Percentiles rank a stretch among this genome's conserved stretches.
Evolutionary conservation across 2,113 vertebrate genomes (phyloP).

Genomic region (Strix uralensis): DNA sequence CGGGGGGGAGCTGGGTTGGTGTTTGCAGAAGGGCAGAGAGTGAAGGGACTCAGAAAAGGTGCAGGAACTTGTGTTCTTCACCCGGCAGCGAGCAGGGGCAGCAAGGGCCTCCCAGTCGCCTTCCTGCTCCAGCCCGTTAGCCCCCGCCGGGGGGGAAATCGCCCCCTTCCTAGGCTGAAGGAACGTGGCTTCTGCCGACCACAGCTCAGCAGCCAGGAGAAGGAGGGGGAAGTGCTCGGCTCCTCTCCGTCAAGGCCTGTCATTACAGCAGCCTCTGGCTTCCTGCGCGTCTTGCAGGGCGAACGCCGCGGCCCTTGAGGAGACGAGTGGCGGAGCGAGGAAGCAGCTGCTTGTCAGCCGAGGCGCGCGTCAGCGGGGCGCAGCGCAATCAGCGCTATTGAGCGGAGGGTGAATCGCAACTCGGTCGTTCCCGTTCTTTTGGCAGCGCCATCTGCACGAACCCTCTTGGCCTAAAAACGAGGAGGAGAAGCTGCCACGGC

Average conservation of each 20-base stretch:
- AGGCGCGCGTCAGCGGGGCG: not conserved
- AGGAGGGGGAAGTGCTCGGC: not conserved
- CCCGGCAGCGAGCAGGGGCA: not conserved
- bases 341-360: not conserved
- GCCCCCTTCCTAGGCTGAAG: rapidly evolving
- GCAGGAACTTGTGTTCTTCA: not conserved
- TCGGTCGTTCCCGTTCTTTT: not conserved
- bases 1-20: not conserved
- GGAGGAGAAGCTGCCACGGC: not conserved
- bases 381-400: not conserved
- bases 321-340: not conserved
- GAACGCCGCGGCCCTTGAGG: not conserved
- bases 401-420: rapidly evolving
- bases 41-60: not conserved
- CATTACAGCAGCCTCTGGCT: not conserved
- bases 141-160: not conserved
- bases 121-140: not conserved
- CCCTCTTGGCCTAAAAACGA: not conserved
- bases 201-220: not conserved
- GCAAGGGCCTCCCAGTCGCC: not conserved
- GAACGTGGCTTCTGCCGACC: not conserved
- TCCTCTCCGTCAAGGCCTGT: not conserved
- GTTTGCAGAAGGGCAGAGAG: not conserved
- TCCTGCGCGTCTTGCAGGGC: not conserved
- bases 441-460: not conserved